Percentiles rank a stretch among this genome's conserved stretches.
Conservation (phyloP, 2,888 invertebrate species). For the Conus canariensis region DNA sequence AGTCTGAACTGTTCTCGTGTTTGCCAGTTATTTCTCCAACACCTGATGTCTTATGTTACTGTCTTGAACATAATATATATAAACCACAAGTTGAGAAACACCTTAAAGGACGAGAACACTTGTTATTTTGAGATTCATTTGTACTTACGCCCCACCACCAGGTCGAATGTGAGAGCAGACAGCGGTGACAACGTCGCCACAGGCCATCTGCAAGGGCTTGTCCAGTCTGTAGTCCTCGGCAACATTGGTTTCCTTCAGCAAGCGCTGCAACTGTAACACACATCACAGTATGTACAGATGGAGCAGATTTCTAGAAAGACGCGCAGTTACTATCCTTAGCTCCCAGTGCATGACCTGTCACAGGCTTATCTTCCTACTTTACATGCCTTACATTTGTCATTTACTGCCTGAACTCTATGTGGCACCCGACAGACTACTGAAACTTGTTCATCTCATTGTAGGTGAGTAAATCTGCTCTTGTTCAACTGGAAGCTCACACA, state of each 20-base stretch:
- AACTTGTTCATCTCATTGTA: too few species aligned
- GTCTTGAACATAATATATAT: too few species aligned
- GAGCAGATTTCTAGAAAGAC: not conserved
- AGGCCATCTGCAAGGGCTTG: constrained; percentile 91
- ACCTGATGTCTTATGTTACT: too few species aligned
- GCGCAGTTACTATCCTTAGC: not conserved
- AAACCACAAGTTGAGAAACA: too few species aligned
- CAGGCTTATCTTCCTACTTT: too few species aligned
- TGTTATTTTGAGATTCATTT: not conserved
- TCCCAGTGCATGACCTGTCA: too few species aligned
- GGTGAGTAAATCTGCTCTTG: too few species aligned
- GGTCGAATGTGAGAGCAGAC: constrained; percentile 79
- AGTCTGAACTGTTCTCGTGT: too few species aligned
- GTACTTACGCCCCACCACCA: constrained; percentile 72
- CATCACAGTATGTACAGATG: constrained; percentile 49
- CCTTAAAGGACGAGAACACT: not conserved
- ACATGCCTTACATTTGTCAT: not conserved
- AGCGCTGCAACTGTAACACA: constrained; percentile 84
- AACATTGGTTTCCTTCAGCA: constrained; percentile 93
- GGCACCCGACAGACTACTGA: too few species aligned
- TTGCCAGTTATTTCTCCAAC: too few species aligned
- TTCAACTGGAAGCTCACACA: too few species aligned
- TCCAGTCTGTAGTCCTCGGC: constrained; percentile 98
- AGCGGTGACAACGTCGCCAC: constrained; percentile 89
- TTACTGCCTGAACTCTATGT: too few species aligned